phyloP scores from a whole-genome alignment of 2,113 vertebrate species.

The Catagonus wagneri region DNA sequence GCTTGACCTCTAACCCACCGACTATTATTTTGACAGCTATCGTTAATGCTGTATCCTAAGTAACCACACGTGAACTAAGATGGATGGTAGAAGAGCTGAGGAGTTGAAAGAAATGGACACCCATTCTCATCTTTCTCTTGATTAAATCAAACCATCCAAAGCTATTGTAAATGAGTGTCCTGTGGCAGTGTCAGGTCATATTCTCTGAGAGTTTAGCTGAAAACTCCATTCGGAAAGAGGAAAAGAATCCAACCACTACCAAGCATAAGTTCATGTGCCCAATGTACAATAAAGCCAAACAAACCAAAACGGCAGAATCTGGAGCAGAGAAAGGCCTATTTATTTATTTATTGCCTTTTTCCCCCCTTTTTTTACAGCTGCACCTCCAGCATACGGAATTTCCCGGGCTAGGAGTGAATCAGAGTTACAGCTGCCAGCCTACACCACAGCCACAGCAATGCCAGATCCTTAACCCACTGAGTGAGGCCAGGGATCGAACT shows the following conservation, averaged over 20 bases:
- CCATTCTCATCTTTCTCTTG: conserved; percentile 90
- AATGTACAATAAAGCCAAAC: too few species aligned
- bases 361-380: too few species aligned
- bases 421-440: too few species aligned
- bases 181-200: conserved; percentile 86
- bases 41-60: conserved; percentile 86
- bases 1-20: conserved; percentile 90
- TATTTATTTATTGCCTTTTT: too few species aligned
- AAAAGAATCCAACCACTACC: conserved; percentile 19
- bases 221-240: conserved; percentile 55
- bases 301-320: too few species aligned
- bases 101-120: conserved; percentile 87
- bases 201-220: conserved; percentile 85
- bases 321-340: too few species aligned
- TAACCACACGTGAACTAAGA: conserved; percentile 90
- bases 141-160: conserved; percentile 92
- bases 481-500: too few species aligned
- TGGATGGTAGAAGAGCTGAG: conserved; percentile 87
- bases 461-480: too few species aligned
- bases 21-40: conserved; percentile 91
- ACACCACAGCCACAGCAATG: too few species aligned
- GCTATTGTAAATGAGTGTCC: conserved; percentile 81
- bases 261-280: too few species aligned
- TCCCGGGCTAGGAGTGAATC: too few species aligned
- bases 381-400: too few species aligned